phyloP scores from a whole-genome alignment of 1,140 invertebrate species.

The Drosophila chauvacae region DNA sequence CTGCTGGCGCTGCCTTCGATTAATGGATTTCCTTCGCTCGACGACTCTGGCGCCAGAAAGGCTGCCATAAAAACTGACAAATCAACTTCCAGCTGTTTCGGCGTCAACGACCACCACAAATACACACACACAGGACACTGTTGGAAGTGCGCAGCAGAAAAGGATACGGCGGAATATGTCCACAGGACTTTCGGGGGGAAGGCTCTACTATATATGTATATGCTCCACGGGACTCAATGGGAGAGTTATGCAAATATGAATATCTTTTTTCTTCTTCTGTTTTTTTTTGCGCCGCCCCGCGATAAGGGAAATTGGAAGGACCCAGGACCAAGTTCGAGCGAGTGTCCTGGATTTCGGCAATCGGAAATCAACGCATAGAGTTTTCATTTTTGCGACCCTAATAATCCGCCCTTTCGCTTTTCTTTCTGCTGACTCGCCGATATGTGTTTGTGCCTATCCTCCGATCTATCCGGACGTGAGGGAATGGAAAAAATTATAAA shows the following conservation, averaged over 20 bases:
- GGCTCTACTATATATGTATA: slow-evolving; percentile 3
- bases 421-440: slow-evolving; percentile 44
- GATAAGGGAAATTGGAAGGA: slow-evolving; percentile 30
- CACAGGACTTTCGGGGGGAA: slow-evolving; percentile 5
- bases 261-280: slow-evolving; percentile 1
- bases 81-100: slow-evolving; percentile 63
- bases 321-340: slow-evolving; percentile 14
- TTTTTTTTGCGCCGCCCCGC: neutral
- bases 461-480: slow-evolving; percentile 33
- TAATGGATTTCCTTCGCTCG: slow-evolving; percentile 45
- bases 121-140: slow-evolving; percentile 1
- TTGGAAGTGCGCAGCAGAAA: slow-evolving; percentile 34
- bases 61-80: slow-evolving; percentile 60
- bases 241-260: slow-evolving; percentile 60
- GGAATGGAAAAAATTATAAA: slow-evolving; percentile 50
- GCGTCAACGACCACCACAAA: slow-evolving; percentile 49
- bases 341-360: slow-evolving; percentile 36
- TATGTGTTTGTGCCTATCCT: slow-evolving; percentile 28
- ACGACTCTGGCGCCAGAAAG: slow-evolving; percentile 50
- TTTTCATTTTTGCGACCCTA: slow-evolving; percentile 43
- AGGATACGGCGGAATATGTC: slow-evolving; percentile 6
- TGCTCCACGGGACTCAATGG: slow-evolving; percentile 44
- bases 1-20: slow-evolving; percentile 22
- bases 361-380: slow-evolving; percentile 33
- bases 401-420: slow-evolving; percentile 42